A percentile compares a stretch with the other conserved stretches of the same genome.
Evolutionary conservation across 2,888 invertebrate species (phyloP).

Genomic region (Drosophila tanythrix): DNA sequence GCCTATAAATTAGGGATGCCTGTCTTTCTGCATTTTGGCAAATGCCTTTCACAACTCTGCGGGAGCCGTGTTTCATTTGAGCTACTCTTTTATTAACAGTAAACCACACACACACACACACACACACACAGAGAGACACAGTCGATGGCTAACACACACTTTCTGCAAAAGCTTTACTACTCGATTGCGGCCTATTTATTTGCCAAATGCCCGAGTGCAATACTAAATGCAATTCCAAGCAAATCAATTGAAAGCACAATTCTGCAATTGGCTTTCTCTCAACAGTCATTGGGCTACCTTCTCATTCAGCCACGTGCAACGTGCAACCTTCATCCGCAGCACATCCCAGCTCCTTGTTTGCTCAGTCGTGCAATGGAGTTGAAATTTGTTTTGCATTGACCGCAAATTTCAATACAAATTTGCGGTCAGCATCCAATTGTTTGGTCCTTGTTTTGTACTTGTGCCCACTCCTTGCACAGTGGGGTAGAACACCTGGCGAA

Average conservation of each 20-base stretch:
- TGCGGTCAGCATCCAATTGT: constrained; percentile 68
- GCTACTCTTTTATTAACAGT: constrained; percentile 67
- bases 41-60: constrained; percentile 43
- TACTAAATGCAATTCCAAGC: constrained; percentile 74
- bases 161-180: constrained; percentile 9
- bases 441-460: not conserved
- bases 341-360: constrained; percentile 40
- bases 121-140: not conserved
- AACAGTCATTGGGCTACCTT: constrained; percentile 15
- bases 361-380: constrained; percentile 65
- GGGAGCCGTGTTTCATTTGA: constrained; percentile 20
- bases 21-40: constrained; percentile 60
- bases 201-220: constrained; percentile 48
- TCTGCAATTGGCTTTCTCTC: constrained; percentile 69
- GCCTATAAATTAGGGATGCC: constrained; percentile 74
- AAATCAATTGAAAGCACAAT: constrained; percentile 78
- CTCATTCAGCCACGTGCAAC: not conserved
- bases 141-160: not conserved
- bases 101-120: constrained; percentile 16
- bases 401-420: constrained; percentile 78
- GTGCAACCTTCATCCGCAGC: not conserved
- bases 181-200: constrained; percentile 47
- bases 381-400: constrained; percentile 76
- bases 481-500: not conserved
- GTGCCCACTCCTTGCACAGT: constrained; percentile 26